Evolutionary conservation across 2,888 invertebrate genomes (phyloP).

Genomic region (Acanthosepion esculentum): DNA sequence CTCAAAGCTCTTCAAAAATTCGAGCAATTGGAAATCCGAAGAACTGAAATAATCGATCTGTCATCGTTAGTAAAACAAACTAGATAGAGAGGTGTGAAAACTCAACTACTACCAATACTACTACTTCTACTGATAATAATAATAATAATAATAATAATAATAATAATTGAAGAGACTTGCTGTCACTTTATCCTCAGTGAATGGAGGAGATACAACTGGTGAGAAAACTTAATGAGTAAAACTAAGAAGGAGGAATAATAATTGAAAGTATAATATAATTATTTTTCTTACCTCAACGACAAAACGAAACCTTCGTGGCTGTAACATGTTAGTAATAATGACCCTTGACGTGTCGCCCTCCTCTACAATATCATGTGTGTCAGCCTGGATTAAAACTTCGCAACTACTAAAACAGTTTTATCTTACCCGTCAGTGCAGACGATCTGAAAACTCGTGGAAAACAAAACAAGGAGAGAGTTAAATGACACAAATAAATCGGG

Average conservation of each 20-base stretch:
- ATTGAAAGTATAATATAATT: background rate
- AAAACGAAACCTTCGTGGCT: background rate
- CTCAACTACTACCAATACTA: too few relatives aligned
- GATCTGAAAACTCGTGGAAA: background rate
- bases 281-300: background rate
- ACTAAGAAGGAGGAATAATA: background rate
- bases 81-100: too few relatives aligned
- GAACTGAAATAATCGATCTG: too few relatives aligned
- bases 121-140: too few relatives aligned
- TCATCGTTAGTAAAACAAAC: too few relatives aligned
- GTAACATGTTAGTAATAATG: slow-evolving; percentile 17
- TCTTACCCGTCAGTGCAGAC: background rate
- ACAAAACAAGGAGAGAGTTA: background rate
- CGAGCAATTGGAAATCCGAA: too few relatives aligned
- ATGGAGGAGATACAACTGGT: too few relatives aligned
- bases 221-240: too few relatives aligned
- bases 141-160: too few relatives aligned
- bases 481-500: background rate
- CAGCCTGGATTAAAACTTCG: background rate
- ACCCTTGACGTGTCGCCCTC: background rate
- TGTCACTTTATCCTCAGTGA: too few relatives aligned
- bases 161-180: too few relatives aligned
- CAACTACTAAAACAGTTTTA: background rate
- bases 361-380: background rate
- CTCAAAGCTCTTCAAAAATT: too few relatives aligned